phyloP scores from a whole-genome alignment of 2,888 invertebrate genomes.

The Vesta saturnalis region DNA sequence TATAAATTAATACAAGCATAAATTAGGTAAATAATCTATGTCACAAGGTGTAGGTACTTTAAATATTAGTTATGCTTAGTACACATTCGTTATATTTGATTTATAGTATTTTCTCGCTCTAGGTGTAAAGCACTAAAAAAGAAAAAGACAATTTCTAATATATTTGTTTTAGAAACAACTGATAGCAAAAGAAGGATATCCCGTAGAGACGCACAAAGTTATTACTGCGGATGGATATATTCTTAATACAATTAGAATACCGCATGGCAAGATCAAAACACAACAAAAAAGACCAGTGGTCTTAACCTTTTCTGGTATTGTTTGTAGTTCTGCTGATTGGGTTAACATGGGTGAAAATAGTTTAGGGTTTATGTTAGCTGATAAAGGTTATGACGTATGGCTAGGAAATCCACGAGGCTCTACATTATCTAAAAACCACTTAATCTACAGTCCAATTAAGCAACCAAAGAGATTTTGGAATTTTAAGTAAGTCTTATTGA shows the following conservation, averaged over 20 bases:
- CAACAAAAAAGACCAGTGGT: background rate
- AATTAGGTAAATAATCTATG: no score
- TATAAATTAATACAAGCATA: no score
- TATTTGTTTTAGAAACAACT: background rate
- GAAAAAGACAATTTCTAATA: no score
- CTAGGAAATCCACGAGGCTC: conserved; percentile 15
- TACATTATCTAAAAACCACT: conserved; percentile 10
- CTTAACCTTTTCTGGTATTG: background rate
- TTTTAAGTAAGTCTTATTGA: conserved; percentile 10
- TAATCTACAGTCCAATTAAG: background rate
- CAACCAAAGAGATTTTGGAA: conserved; percentile 1
- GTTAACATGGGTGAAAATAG: background rate
- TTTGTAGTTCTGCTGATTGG: background rate
- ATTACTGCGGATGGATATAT: background rate
- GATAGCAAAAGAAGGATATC: background rate
- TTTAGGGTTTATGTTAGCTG: conserved; percentile 11
- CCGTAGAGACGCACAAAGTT: background rate
- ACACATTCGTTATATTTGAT: no score
- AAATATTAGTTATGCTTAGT: no score
- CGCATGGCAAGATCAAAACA: background rate
- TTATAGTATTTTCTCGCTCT: no score
- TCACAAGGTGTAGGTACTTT: no score
- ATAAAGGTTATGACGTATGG: conserved; percentile 24
- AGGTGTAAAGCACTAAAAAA: no score
- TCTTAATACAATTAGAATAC: background rate